phyloP scores from a whole-genome alignment of 2,888 invertebrate genomes.

The Apodemia mormo region DNA sequence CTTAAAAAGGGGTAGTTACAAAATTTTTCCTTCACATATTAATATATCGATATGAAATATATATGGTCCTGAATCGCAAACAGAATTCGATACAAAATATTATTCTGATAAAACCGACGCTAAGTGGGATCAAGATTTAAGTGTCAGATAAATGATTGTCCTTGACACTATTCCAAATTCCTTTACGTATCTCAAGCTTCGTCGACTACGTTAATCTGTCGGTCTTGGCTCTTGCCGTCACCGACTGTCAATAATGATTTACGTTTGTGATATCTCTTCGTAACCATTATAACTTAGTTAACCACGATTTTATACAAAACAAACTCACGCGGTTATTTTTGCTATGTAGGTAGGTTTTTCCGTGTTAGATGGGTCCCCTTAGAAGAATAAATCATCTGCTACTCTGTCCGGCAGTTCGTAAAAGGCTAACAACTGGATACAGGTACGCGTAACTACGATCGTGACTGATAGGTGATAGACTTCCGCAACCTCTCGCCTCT shows the following conservation, averaged over 20 bases:
- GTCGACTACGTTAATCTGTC: conserved; percentile 11
- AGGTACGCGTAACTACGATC: no score
- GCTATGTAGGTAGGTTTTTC: no score
- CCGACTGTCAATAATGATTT: conserved; percentile 5
- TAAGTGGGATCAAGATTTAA: conserved; percentile 12
- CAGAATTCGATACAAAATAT: background rate
- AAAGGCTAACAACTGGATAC: no score
- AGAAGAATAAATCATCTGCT: no score
- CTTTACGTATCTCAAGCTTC: conserved; percentile 7
- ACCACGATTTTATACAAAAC: background rate
- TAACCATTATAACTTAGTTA: background rate
- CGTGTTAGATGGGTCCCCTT: no score
- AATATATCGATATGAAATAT: no score
- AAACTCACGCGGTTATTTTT: no score
- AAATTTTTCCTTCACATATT: no score
- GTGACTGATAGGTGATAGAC: no score
- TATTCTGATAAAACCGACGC: conserved; percentile 2
- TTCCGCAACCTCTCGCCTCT: no score
- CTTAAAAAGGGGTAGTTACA: no score
- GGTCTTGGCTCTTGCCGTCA: background rate
- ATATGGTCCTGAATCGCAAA: background rate
- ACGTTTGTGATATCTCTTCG: background rate
- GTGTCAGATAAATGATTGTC: conserved; percentile 17
- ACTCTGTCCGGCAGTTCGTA: no score
- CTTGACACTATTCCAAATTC: conserved; percentile 12